phyloP scores from a whole-genome alignment of 2,113 vertebrate genomes.

The Poecilia latipinna region DNA sequence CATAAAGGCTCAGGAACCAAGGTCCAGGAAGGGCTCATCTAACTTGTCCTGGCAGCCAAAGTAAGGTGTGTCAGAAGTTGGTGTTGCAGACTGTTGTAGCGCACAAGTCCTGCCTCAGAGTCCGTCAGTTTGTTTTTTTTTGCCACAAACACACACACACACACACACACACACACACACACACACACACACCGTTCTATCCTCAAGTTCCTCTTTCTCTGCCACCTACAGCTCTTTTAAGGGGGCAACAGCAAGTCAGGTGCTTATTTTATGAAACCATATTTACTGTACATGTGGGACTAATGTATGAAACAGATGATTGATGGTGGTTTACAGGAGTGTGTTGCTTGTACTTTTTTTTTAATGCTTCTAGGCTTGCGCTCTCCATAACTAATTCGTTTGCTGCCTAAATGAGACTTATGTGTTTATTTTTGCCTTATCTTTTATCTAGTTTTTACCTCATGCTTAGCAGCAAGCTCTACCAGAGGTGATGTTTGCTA shows the following conservation, averaged over 20 bases:
- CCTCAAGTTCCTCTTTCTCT: constrained; percentile 55
- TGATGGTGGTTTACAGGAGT: constrained; percentile 24
- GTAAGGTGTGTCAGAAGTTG: constrained; percentile 40
- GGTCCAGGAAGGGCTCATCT: constrained; percentile 38
- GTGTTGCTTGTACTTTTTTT: constrained; percentile 43
- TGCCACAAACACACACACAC: background rate
- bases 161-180: background rate
- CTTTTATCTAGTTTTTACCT: constrained; percentile 64
- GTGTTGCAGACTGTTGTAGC: constrained; percentile 49
- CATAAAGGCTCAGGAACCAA: constrained; percentile 68
- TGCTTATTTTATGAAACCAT: constrained; percentile 58
- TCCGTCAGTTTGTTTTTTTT: constrained; percentile 11
- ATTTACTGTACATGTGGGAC: constrained; percentile 48
- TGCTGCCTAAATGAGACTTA: constrained; percentile 51
- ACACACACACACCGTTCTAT: constrained; percentile 38
- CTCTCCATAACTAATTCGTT: constrained; percentile 44
- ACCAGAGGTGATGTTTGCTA: constrained; percentile 35
- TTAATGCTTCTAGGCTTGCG: constrained; percentile 44
- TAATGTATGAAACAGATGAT: constrained; percentile 44
- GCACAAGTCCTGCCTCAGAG: constrained; percentile 66
- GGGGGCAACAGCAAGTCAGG: constrained; percentile 51
- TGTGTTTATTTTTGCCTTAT: constrained; percentile 64
- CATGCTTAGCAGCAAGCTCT: constrained; percentile 47
- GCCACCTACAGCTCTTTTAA: constrained; percentile 47
- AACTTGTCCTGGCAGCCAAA: constrained; percentile 37